These are phyloP conservation scores for Lymantria dispar DNA, from an alignment of 2,888 invertebrate genomes.

Conservation along the genomic window DNA sequence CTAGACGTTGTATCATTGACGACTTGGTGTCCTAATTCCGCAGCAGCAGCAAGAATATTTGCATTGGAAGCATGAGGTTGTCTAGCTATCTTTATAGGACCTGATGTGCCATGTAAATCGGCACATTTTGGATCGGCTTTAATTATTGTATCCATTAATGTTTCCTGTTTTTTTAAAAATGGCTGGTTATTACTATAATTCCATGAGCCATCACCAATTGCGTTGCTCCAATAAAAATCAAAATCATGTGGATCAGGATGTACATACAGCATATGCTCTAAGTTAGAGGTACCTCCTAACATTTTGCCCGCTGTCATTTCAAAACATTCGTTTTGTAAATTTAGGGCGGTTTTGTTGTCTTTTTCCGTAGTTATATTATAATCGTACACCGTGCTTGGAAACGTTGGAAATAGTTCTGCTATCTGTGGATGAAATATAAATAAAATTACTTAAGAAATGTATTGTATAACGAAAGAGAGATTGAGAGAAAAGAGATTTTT, in stretches of 20 bases:
- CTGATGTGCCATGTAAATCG: conserved; percentile 14
- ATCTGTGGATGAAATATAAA: conserved; percentile 36
- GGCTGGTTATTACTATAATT: conserved; percentile 29
- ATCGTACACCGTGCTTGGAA: conserved; percentile 29
- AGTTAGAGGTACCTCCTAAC: conserved; percentile 47
- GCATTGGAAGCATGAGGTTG: background rate
- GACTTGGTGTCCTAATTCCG: conserved; percentile 7
- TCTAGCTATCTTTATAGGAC: conserved; percentile 11
- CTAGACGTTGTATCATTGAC: conserved; percentile 13
- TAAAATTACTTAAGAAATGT: too few relatives aligned
- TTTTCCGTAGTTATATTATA: conserved; percentile 35
- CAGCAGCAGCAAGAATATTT: background rate
- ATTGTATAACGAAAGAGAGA: too few relatives aligned
- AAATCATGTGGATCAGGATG: conserved; percentile 37
- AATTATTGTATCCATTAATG: conserved; percentile 28
- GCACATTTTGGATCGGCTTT: background rate
- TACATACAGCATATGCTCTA: conserved; percentile 37
- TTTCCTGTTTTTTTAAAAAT: conserved; percentile 47
- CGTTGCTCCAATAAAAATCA: conserved; percentile 31
- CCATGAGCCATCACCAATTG: conserved; percentile 37
- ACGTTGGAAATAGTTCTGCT: conserved; percentile 30
- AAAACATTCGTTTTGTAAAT: background rate
- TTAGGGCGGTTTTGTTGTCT: conserved; percentile 23
- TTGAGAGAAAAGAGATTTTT: too few relatives aligned
- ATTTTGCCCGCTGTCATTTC: conserved; percentile 42